Evolutionary conservation across 35 echinoderm and acorn worm species (phyloP).

Genomic region (Amphiura filiformis): DNA sequence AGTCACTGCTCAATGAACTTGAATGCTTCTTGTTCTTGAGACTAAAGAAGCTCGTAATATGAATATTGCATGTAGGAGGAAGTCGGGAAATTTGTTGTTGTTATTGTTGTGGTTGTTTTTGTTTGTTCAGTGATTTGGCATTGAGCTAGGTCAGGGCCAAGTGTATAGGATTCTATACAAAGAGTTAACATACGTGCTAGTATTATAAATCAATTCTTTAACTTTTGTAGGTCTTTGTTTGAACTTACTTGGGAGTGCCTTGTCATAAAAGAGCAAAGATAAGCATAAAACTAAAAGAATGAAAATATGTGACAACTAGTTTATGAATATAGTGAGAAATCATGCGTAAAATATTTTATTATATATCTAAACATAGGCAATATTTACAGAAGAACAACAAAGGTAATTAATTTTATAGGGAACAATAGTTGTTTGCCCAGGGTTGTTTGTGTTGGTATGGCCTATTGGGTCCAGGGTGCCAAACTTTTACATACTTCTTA

Average conservation of each 20-base stretch:
- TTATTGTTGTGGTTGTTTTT: constrained; percentile 7
- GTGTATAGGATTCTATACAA: background rate
- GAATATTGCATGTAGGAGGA: background rate
- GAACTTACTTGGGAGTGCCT: background rate
- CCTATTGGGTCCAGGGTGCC: too few species aligned
- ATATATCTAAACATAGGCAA: too few species aligned
- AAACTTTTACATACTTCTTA: too few species aligned
- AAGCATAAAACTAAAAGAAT: background rate
- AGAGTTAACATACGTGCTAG: background rate
- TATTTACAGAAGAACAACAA: too few species aligned
- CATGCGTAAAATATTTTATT: too few species aligned
- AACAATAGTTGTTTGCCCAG: too few species aligned
- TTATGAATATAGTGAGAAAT: too few species aligned
- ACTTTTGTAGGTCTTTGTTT: background rate
- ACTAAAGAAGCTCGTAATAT: background rate
- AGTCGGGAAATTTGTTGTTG: background rate
- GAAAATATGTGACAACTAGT: background rate
- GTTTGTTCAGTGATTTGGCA: background rate
- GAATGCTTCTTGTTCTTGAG: too few species aligned
- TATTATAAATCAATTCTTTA: background rate
- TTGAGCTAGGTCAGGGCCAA: background rate
- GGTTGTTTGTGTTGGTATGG: too few species aligned
- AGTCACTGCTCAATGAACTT: too few species aligned
- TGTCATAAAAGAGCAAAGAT: background rate
- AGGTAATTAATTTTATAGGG: too few species aligned